A percentile compares a stretch with the other conserved stretches of the same genome.
Evolutionary conservation across 2,797 vertebrate genomes (phyloP).

Genomic region (Silurus aristotelis): DNA sequence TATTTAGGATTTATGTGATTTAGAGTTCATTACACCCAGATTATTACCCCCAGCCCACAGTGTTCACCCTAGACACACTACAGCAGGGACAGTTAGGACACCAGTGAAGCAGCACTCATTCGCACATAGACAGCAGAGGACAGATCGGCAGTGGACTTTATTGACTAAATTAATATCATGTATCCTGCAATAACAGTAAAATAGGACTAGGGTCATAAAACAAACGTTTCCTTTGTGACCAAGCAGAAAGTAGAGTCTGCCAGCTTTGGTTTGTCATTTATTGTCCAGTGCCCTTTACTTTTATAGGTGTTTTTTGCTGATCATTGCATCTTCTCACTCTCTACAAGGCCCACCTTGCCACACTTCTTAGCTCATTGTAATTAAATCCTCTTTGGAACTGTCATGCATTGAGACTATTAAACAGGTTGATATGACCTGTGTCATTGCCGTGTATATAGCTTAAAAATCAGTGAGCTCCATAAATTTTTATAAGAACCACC

Average conservation of each 20-base stretch:
- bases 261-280: constrained; percentile 17
- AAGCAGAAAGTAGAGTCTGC: constrained; percentile 6
- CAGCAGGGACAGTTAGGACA: constrained; percentile 27
- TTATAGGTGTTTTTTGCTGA: constrained; percentile 33
- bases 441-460: background rate
- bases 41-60: constrained; percentile 27
- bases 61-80: constrained; percentile 18
- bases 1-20: constrained; percentile 33
- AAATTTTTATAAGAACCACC: background rate
- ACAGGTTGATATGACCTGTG: background rate
- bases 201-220: constrained; percentile 27
- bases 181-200: constrained; percentile 33
- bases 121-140: background rate
- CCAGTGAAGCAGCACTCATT: constrained; percentile 18
- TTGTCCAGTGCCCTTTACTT: constrained; percentile 13
- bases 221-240: constrained; percentile 18
- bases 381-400: constrained; percentile 9
- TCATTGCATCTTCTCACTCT: background rate
- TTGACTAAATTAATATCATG: constrained; percentile 35
- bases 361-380: background rate
- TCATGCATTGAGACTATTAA: background rate
- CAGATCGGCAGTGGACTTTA: constrained; percentile 28
- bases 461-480: background rate
- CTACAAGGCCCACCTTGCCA: background rate
- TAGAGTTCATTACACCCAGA: constrained; percentile 30